Evolutionary conservation across 2,888 invertebrate genomes (phyloP), one percentile per base, ranked within the genome.

Genomic region (Gastracanthus pulcherrimus): DNA sequence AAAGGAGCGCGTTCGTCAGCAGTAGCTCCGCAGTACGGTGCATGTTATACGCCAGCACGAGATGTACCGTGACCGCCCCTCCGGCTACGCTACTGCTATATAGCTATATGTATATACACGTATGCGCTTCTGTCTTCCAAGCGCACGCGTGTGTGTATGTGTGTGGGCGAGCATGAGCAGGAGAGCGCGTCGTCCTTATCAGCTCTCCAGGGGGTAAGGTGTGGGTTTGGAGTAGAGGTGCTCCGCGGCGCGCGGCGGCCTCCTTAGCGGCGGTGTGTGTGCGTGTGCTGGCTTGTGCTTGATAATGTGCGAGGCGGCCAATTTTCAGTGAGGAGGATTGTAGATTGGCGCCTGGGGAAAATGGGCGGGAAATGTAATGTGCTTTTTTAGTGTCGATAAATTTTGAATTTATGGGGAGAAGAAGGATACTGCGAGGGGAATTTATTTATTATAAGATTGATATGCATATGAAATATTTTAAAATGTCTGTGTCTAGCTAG

Each of bases 1-100:
- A 89, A 89, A 89, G 89, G 88, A 84, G 86, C 87, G 88, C 87
- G 83, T 84, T 86, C 84, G 85, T 84, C 85, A 85, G 86, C 80
- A 84, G 86, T 83, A 84, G 84, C 19, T 3, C n/a, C n/a, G 83
- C 34, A 34, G 31, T 38, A 64, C n/a, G n/a, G n/a, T n/a, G n/a
- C n/a, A n/a, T n/a, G 36, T 5, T 23, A 23, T n/a, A 31, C 45
- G 19, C 7, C 26, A 13, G 41, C 64, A 62, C 38, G 66, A 80
- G 76, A 76, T 82, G 85, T 85, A 84, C 85, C 86, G 82, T 85
- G 79, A 84, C 83, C 83, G 80, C 79, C 19, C 55, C 34, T 55
- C 16, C 41, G 60, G 26, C 58, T 16, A n/a, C 41, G 16, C 0
- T 13, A n/a, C 45, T 45, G n/a, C 45, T 45, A 48, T 23, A 13